Base-by-base conservation (phyloP, 2,888 invertebrate genomes). In the Cosmorhoe ocellata region DNA sequence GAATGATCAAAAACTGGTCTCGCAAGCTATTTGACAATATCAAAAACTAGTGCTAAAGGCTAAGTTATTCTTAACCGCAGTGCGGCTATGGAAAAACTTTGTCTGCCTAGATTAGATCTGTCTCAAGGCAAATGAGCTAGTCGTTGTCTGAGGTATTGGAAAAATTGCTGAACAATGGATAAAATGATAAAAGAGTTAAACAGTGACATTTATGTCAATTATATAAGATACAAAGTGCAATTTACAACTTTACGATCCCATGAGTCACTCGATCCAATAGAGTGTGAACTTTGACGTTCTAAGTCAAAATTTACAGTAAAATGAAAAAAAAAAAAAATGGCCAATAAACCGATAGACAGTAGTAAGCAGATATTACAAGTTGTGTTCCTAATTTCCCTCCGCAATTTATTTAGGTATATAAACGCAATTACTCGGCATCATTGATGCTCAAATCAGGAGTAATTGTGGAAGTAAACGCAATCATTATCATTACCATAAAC, bases 401-500 rank as follows among this genome's bases (percentile, higher is more conserved):
- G 26, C 36, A 49, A 51, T 53, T 49, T 51, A 54, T 48, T 47
- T 34, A 52, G 50, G 50, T 54, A 51, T 43, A 38, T 48, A 40
- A 56, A 58, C 36, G 43, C 50, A 43, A 59, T 58, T 59, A 62
- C 49, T 56, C 22, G 54, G 51, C 50, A 49, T 59, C 58, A 62
- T 62, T 62, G 59, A 62, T 56, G 59, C 49, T 58, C 54, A 56
- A 61, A 59, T 56, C 62, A 59, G 51, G 41, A 59, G 59, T 59
- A 59, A 62, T 62, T 62, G 66, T 65, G 63, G 65, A 62, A 71
- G 70, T 74, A 71, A 68, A 70, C 71, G 66, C 63, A 70, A 74
- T 71, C 69, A 69, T 74, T 67, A 77, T 74, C 71, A 81, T 81
- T 81, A 80, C 66, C 80, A 80, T 83, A 82, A 79, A 77, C 74